Base-by-base conservation (phyloP, 2,797 vertebrate species). In the Trematomus bernacchii region DNA sequence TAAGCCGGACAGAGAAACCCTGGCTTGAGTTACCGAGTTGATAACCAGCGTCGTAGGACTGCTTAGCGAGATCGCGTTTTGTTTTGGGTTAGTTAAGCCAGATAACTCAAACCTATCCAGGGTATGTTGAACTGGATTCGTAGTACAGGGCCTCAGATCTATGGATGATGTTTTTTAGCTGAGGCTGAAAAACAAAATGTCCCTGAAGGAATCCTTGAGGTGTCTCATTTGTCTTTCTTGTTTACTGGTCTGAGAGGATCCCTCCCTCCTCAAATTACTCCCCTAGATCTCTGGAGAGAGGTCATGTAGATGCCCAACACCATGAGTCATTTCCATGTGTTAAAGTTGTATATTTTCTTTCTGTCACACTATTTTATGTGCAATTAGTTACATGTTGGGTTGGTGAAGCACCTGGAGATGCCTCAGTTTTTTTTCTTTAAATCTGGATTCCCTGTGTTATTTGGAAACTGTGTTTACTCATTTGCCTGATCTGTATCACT, bases 291-390 rank as follows among this genome's bases (percentile, higher is more conserved):
- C 46, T 40, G 55, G 48, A 76, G 65, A 42, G 11, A 52, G 48
- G 65, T 77, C 63, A 77, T 74, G 77, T 76, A 77, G n/a, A 75
- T 73, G 72, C 66, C 43, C 6, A 70, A 69, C 80, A 69, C 47
- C 53, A 77, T 71, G 58, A 87, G 58, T 89, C 65, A 79, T 77
- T 83, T 59, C 44, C 71, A 82, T 59, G 77, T 85, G 80, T 82
- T 79, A 74, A 82, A 42, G 83, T 13, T 76, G 82, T 82, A 65
- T 87, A 69, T 82, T 89, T 82, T 82, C 76, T 84, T 67, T 77
- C 52, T 48, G 61, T 73, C 79, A 77, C n/a, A 72, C 79, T 87
- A 67, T 90, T 90, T 87, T 77, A 83, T 73, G 61, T 81, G 69
- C 78, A 87, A 77, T 73, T 78, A 50, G 80, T 89, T 67, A 60